Base-by-base conservation (phyloP, 2,888 invertebrate species). In the Lasioglossum oenotherae region DNA sequence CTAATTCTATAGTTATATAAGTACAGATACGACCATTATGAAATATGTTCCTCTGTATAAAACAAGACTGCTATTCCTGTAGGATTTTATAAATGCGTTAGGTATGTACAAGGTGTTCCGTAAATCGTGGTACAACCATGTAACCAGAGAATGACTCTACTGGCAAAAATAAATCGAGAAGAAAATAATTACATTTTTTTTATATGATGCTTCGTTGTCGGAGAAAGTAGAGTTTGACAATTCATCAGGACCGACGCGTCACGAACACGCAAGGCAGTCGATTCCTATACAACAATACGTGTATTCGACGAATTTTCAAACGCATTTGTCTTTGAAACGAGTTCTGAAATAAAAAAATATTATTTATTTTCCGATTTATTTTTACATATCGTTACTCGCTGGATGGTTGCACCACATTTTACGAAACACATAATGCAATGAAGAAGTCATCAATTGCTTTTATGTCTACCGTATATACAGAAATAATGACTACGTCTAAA, bases 1-100 rank as follows among this genome's bases (percentile, higher is more conserved):
- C 67, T 41, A 60, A 41, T 35, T 46, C 41, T n/a, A 46, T 31
- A 38, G n/a, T 67, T 57, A 81, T 67, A 57, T 75, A 69, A 71
- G 49, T 31, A 53, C n/a, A 64, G 8, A 31, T 46, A 71, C 31
- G 6, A 74, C 27, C 67, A 57, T 41, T 35, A 31, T 44, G 19
- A 67, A 67, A 10, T 38, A 67, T 5, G 53, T 67, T 1, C 27
- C 44, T 60, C 4, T 19, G 19, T 44, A 10, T 44, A 35, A 27
- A 46, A 23, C 31, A n/a, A 53, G 44, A 38, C 8, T 57, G 23
- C 16, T 71, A 49, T 71, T 72, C 27, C 35, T 35, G 23, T 27
- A 35, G 72, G 35, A 41, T 57, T 75, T 41, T 73, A 57, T n/a
- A 12, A 57, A 57, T 57, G 57, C n/a, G 57, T 57, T 57, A 57